A percentile compares a stretch with the other conserved stretches of the same genome.
These are phyloP conservation scores for Percopsis omiscomaycus DNA, from an alignment of 2,797 vertebrate species.

Conservation along the genomic window DNA sequence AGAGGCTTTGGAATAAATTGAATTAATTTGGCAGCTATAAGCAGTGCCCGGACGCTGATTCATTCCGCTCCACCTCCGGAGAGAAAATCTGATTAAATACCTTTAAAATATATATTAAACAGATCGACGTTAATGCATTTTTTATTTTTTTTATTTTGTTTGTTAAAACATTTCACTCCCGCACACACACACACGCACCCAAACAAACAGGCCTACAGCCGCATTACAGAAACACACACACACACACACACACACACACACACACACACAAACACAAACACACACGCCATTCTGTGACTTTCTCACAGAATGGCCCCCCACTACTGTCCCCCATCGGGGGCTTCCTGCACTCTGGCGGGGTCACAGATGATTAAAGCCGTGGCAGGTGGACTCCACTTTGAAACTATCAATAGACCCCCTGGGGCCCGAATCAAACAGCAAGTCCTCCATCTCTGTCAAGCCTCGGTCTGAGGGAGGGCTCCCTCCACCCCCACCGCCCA, in stretches of 20 bases:
- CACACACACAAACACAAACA: not conserved
- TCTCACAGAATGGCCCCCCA: constrained; percentile 18
- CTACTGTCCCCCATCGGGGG: constrained; percentile 44
- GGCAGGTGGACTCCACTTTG: constrained; percentile 79
- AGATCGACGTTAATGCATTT: constrained; percentile 21
- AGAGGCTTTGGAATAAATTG: constrained; percentile 70
- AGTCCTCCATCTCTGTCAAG: constrained; percentile 63
- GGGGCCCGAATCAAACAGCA: constrained; percentile 71
- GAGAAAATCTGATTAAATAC: constrained; percentile 58
- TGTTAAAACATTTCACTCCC: not conserved
- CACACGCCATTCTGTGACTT: not conserved
- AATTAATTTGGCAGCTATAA: constrained; percentile 69
- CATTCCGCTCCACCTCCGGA: constrained; percentile 53
- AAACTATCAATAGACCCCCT: constrained; percentile 74
- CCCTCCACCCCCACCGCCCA: not conserved
- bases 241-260: not conserved
- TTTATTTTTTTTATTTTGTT: not conserved
- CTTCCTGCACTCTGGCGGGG: constrained; percentile 62
- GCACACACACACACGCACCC: not conserved
- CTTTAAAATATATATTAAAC: constrained; percentile 55
- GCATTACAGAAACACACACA: not conserved
- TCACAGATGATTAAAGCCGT: constrained; percentile 79
- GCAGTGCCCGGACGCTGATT: constrained; percentile 64
- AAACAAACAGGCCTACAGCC: not conserved
- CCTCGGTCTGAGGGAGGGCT: not conserved